phyloP scores from a whole-genome alignment of 2,888 invertebrate species.

The Podotricha telesiphe region DNA sequence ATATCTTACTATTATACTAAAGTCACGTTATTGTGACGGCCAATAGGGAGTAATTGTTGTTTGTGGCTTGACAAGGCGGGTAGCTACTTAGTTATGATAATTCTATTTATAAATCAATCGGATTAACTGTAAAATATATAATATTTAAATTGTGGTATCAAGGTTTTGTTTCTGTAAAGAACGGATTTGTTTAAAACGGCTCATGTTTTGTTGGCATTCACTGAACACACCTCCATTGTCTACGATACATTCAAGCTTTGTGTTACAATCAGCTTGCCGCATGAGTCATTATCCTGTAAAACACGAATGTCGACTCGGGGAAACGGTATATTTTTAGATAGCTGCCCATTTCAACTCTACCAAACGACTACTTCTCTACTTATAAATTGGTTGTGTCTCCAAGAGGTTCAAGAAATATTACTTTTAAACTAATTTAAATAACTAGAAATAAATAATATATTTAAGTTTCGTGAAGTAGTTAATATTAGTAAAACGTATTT shows the following conservation, averaged over 20 bases:
- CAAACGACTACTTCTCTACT: constrained; percentile 50
- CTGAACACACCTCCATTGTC: constrained; percentile 55
- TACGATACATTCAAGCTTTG: constrained; percentile 56
- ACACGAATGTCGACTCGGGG: constrained; percentile 70
- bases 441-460: not conserved
- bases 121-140: constrained; percentile 25
- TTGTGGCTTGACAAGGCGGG: too few relatives aligned
- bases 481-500: too few relatives aligned
- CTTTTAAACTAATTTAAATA: not conserved
- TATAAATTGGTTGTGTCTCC: constrained; percentile 5
- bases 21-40: too few relatives aligned
- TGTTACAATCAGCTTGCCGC: constrained; percentile 54
- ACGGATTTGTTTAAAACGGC: constrained; percentile 30
- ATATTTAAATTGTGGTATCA: constrained; percentile 1
- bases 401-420: not conserved
- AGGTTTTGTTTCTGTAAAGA: constrained; percentile 8
- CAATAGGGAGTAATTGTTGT: too few relatives aligned
- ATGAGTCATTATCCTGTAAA: constrained; percentile 80
- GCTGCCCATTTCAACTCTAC: constrained; percentile 61
- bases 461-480: not conserved
- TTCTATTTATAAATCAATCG: not conserved
- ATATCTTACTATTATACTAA: too few relatives aligned
- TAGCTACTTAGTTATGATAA: too few relatives aligned
- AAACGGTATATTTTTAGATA: constrained; percentile 78
- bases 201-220: constrained; percentile 36